Evolutionary conservation across 2,888 invertebrate genomes (phyloP), one percentile per base, ranked within the genome.

Genomic region (Heliconius sara): DNA sequence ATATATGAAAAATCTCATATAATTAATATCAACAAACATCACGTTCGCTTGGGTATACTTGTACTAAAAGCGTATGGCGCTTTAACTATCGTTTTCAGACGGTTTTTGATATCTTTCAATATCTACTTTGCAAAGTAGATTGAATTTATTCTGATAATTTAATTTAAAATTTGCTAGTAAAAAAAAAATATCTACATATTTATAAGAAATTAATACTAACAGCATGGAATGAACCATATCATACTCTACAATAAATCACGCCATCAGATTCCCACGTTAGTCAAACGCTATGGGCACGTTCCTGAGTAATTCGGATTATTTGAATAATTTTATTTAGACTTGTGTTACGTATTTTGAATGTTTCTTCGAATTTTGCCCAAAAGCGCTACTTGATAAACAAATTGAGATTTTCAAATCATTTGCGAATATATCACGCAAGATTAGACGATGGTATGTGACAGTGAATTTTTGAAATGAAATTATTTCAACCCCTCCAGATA

Each of bases 191-290:
- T 47, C 16, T 16, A 19, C 47, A 52, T 52, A 52, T 52, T 19
- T 52, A 19, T 52, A 52, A 52, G 47, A 57, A n/a, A 57, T 57
- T 9, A 57, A 57, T 22, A 3, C 9, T 3, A 57, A 22, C 57
- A 60, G 10, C 25, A 12, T n/a, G 25, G 60, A 10, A 60, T 60
- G 22, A 60, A n/a, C 9, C 9, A 60, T 27, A 63, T 4, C n/a
- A n/a, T 12, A 27, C 9, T 25, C 16, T 25, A 25, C n/a, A 89
- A 91, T 90, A 86, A 86, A 86, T 84, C 91, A 91, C 89, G 91
- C 86, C 81, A 88, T 83, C 86, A 85, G 85, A 85, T 91, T 93
- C 92, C 86, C 92, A 93, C 92, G 89, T 81, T 80, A 88, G 86
- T 91, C 90, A 88, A 85, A 83, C 85, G 88, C 87, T 82, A 77